Conservation (phyloP, 2,113 vertebrate species). For the Poecile atricapillus region DNA sequence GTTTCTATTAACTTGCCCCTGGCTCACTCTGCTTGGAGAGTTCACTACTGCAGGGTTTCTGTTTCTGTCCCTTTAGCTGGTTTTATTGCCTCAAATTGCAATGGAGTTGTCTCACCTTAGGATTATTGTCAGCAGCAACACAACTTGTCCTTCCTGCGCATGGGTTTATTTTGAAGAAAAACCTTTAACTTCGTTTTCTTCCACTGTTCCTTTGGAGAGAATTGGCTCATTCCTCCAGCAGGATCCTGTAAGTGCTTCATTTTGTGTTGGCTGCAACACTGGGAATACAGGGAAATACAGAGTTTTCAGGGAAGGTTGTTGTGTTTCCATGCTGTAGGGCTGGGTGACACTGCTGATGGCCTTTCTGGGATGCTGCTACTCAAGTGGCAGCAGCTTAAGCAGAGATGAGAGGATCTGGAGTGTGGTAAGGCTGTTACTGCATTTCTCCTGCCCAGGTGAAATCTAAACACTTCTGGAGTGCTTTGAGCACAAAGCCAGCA, state of each 20-base stretch:
- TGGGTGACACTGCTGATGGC: background rate
- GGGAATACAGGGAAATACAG: background rate
- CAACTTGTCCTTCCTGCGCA: background rate
- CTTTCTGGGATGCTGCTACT: background rate
- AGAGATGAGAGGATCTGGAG: background rate
- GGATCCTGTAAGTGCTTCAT: fast-evolving
- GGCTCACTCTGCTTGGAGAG: background rate
- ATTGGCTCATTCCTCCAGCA: background rate
- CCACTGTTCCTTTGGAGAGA: background rate
- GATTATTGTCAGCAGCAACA: background rate
- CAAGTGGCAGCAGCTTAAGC: background rate
- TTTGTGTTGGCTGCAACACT: background rate
- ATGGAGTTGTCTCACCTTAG: background rate
- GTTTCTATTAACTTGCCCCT: background rate
- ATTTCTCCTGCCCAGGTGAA: background rate
- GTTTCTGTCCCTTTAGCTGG: background rate
- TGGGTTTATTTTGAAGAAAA: background rate
- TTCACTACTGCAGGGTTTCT: background rate
- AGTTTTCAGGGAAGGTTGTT: background rate
- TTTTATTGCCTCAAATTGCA: background rate
- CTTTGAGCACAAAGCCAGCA: background rate
- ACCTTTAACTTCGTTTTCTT: background rate
- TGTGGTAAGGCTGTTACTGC: background rate
- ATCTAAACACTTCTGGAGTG: background rate
- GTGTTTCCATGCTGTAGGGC: background rate